phyloP scores from a whole-genome alignment of 2,888 invertebrate species.

The Dynastes tityus region DNA sequence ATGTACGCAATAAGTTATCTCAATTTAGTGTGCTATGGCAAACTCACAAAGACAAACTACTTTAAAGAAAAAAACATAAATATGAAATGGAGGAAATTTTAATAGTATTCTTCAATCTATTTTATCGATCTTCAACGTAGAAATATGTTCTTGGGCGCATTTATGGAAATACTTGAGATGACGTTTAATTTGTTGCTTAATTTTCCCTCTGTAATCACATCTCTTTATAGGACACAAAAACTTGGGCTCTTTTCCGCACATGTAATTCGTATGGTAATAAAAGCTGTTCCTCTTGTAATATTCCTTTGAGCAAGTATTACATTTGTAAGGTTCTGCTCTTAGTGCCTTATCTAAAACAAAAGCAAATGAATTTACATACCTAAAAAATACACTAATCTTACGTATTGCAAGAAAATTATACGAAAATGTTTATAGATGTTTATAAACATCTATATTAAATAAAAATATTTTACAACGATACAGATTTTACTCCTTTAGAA shows the following conservation, averaged over 20 bases:
- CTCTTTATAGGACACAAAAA: slow-evolving; percentile 31
- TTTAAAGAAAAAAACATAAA: not conserved
- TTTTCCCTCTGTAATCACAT: slow-evolving; percentile 38
- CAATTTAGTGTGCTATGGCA: no score
- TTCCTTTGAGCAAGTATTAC: slow-evolving; percentile 30
- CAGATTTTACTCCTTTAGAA: no score
- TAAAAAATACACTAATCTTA: no score
- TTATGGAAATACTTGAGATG: slow-evolving; percentile 34
- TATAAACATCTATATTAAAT: no score
- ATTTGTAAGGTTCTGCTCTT: slow-evolving; percentile 14
- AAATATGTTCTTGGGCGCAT: slow-evolving; percentile 20
- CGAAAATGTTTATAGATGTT: no score
- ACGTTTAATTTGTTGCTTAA: slow-evolving; percentile 40
- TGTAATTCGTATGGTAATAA: slow-evolving; percentile 34
- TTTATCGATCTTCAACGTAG: slow-evolving; percentile 7
- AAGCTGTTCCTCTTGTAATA: slow-evolving; percentile 34
- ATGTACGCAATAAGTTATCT: no score
- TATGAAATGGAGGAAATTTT: not conserved
- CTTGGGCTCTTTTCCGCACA: slow-evolving; percentile 40
- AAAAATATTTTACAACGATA: no score
- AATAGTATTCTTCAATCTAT: not conserved
- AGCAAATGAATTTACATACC: not conserved
- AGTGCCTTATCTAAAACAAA: slow-evolving; percentile 22
- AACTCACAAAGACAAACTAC: not conserved
- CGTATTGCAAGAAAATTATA: no score